Percentiles rank a stretch among this genome's conserved stretches.
Evolutionary conservation across 2,113 vertebrate genomes (phyloP).

Genomic region (Piaya cayana): DNA sequence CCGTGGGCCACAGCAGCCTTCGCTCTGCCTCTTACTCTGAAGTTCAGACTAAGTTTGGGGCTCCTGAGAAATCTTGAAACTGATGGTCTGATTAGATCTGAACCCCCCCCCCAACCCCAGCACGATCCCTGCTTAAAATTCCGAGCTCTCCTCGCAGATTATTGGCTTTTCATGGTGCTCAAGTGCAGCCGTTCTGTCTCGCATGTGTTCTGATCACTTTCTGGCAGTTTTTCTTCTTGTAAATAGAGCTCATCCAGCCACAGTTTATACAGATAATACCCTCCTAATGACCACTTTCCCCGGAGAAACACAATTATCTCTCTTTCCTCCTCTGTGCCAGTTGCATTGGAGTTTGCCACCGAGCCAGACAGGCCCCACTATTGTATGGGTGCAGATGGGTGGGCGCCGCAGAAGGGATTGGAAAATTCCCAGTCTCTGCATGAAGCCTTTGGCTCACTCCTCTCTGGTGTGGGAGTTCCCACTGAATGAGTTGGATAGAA

Average conservation of each 20-base stretch:
- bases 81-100: background rate
- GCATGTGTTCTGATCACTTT: slow-evolving; percentile 60
- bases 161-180: slow-evolving; percentile 56
- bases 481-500: background rate
- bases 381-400: slow-evolving; percentile 47
- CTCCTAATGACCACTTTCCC: slow-evolving; percentile 59
- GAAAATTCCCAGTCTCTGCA: slow-evolving; percentile 21
- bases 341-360: slow-evolving; percentile 7
- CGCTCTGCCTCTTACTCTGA: background rate
- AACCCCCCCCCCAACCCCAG: background rate
- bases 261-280: slow-evolving; percentile 64
- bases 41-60: background rate
- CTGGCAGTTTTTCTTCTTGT: slow-evolving; percentile 65
- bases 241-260: slow-evolving; percentile 58
- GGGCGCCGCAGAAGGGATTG: slow-evolving; percentile 17
- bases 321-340: slow-evolving; percentile 7
- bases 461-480: background rate
- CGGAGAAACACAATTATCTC: slow-evolving; percentile 35
- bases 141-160: slow-evolving; percentile 49
- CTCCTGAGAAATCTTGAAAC: background rate
- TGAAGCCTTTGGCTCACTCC: background rate
- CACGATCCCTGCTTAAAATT: slow-evolving; percentile 45
- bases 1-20: background rate
- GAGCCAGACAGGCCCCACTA: slow-evolving; percentile 22
- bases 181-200: slow-evolving; percentile 52